Evolutionary conservation across 2,797 vertebrate species (phyloP).

Genomic region (Decapterus maruadsi): DNA sequence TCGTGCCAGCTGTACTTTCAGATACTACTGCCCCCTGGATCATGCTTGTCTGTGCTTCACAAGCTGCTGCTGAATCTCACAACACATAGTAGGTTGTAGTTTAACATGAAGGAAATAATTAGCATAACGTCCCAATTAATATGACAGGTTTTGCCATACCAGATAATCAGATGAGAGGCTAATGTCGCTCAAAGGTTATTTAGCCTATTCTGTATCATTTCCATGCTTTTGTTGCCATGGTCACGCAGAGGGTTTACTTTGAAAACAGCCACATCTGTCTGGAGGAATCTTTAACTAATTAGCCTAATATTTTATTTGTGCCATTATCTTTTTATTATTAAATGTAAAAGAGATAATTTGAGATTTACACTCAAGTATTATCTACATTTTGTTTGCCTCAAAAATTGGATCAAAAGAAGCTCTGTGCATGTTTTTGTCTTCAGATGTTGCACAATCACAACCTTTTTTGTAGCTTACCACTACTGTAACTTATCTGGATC

Average conservation of each 20-base stretch:
- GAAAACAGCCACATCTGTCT: not conserved
- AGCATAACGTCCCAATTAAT: too few relatives aligned
- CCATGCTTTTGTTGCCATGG: not conserved
- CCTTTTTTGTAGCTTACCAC: not conserved
- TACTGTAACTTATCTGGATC: conserved; percentile 24
- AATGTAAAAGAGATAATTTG: not conserved
- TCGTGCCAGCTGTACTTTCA: too few relatives aligned
- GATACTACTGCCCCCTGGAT: too few relatives aligned
- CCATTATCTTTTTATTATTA: not conserved
- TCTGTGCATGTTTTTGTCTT: not conserved
- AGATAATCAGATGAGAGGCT: not conserved
- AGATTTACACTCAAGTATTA: not conserved
- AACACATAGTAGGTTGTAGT: too few relatives aligned
- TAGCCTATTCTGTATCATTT: not conserved
- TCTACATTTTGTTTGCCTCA: not conserved
- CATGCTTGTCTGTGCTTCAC: not conserved
- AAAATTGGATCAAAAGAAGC: not conserved
- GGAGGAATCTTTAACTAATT: not conserved
- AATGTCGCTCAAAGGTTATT: not conserved
- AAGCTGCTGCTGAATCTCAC: too few relatives aligned
- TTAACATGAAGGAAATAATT: too few relatives aligned
- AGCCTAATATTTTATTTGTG: not conserved
- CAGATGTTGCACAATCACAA: not conserved
- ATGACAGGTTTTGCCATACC: not conserved
- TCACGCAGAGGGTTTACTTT: not conserved